Evolutionary conservation across 64 coral and sea anemone genomes (phyloP), one percentile per base, ranked within the genome.

Genomic region (Actinia equina): DNA sequence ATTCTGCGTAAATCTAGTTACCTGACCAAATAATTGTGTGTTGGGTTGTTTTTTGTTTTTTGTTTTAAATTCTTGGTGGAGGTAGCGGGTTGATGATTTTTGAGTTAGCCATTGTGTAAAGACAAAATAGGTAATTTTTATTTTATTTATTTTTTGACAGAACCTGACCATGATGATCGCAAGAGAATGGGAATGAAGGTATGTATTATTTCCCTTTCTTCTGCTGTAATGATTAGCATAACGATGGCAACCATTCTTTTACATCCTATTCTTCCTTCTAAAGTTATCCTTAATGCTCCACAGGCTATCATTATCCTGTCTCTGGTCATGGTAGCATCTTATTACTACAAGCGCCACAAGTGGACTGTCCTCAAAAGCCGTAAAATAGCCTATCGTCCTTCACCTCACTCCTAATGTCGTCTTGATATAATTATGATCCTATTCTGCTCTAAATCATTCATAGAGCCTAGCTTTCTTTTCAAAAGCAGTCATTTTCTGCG

Each of bases 181-280:
- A 98, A 98, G 59, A 91, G 95, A 77, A 98, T 98, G 95, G 95
- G 95, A 51, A 92, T 98, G 87, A 98, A 98, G 95, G 95, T 98
- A 91, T 26, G 69, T 3, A 30, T 41, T 74, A 14, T 14, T 30
- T 15, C 4, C 41, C 23, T 64, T 64, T 64, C 18, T n/a, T n/a
- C n/a, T n/a, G n/a, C n/a, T n/a, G n/a, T n/a, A n/a, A n/a, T n/a
- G n/a, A n/a, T n/a, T 49, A n/a, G n/a, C n/a, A n/a, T n/a, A n/a
- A n/a, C n/a, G n/a, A n/a, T n/a, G n/a, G n/a, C n/a, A n/a, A n/a
- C n/a, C n/a, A n/a, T n/a, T n/a, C n/a, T n/a, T n/a, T n/a, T n/a
- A n/a, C n/a, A n/a, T n/a, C n/a, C n/a, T n/a, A n/a, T n/a, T 16
- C 10, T 12, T 57, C 55, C 13, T 7, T 23, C 43, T 58, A 56